phyloP scores from a whole-genome alignment of 2,888 invertebrate species.

The Ditula angustiorana region DNA sequence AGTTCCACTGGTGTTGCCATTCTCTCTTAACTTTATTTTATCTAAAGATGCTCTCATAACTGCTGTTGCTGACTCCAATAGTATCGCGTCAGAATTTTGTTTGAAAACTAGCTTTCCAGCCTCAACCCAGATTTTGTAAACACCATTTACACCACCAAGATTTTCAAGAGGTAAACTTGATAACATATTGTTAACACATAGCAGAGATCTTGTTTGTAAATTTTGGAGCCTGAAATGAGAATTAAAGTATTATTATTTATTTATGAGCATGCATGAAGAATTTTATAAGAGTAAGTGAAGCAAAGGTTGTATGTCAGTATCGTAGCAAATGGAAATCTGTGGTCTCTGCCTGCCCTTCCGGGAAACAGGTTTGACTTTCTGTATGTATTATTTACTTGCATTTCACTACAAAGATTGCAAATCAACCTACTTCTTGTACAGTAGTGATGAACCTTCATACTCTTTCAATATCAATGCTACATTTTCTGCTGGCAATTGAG shows the following conservation, averaged over 20 bases:
- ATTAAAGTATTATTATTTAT: not conserved
- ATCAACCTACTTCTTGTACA: constrained; percentile 80
- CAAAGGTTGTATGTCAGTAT: too few species aligned
- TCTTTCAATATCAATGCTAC: constrained; percentile 82
- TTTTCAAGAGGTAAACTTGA: constrained; percentile 86
- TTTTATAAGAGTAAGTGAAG: too few species aligned
- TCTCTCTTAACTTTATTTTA: constrained; percentile 84
- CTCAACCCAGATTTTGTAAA: constrained; percentile 88
- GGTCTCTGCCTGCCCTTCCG: too few species aligned
- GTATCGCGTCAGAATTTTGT: constrained; percentile 75
- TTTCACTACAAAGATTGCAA: not conserved
- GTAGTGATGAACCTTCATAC: constrained; percentile 74
- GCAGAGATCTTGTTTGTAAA: constrained; percentile 87
- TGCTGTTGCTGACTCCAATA: constrained; percentile 89
- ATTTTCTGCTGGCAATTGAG: constrained; percentile 82
- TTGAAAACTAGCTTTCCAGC: constrained; percentile 87
- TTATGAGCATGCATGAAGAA: too few species aligned
- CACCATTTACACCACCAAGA: constrained; percentile 87
- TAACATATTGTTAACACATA: constrained; percentile 90
- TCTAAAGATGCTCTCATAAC: constrained; percentile 91
- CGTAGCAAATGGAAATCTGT: too few species aligned
- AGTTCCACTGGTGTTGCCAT: constrained; percentile 59
- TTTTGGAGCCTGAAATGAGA: constrained; percentile 74
- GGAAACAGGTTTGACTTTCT: too few species aligned
- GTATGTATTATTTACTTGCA: too few species aligned